These are phyloP conservation scores for Dissostichus mawsoni DNA, from an alignment of 2,113 vertebrate genomes.

Conservation along the genomic window DNA sequence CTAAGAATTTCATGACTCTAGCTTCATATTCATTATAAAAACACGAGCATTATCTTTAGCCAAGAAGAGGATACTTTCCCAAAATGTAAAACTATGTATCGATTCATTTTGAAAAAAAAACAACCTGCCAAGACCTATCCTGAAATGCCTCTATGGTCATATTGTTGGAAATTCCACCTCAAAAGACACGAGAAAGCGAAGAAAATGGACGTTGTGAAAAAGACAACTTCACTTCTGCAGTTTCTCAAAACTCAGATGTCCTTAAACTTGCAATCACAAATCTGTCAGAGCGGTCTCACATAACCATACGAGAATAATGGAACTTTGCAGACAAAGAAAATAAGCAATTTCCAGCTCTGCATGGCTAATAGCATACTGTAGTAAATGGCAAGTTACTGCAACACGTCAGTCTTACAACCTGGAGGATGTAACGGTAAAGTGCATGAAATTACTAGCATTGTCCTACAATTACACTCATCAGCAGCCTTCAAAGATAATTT, in stretches of 20 bases:
- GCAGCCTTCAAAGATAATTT: conserved; percentile 2
- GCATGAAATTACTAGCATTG: background rate
- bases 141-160: background rate
- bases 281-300: background rate
- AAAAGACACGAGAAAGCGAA: background rate
- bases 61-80: background rate
- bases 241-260: background rate
- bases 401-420: background rate
- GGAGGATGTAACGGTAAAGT: background rate
- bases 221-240: background rate
- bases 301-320: background rate
- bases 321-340: background rate
- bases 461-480: conserved; percentile 18
- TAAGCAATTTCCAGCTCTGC: background rate
- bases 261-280: background rate
- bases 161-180: background rate
- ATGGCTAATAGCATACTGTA: background rate
- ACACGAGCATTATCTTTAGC: background rate
- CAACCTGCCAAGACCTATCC: background rate
- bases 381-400: background rate
- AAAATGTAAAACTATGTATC: background rate
- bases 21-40: background rate
- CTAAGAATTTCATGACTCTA: background rate
- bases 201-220: background rate
- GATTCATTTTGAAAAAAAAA: background rate